These are phyloP conservation scores for Rallus crepitans DNA, from an alignment of 2,797 vertebrate species.

Conservation along the genomic window DNA sequence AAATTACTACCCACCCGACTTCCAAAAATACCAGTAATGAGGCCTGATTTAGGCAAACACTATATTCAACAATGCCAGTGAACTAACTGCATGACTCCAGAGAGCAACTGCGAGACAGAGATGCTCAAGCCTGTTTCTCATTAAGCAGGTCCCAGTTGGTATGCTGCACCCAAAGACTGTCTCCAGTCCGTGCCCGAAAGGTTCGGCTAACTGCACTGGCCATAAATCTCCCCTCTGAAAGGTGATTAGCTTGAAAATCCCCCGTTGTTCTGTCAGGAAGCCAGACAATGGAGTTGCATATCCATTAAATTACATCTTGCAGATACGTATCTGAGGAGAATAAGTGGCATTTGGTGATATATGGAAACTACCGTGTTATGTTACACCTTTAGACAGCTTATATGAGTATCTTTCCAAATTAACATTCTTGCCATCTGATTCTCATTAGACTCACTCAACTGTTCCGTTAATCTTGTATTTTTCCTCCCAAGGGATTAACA, in stretches of 20 bases:
- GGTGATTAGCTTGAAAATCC: constrained; percentile 47
- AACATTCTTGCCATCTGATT: constrained; percentile 56
- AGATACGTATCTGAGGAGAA: constrained; percentile 3
- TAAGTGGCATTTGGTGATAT: not conserved
- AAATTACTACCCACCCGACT: not conserved
- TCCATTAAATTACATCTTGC: constrained; percentile 7
- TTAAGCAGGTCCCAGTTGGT: not conserved
- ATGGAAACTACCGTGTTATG: not conserved
- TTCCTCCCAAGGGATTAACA: constrained; percentile 31
- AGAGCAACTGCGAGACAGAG: not conserved
- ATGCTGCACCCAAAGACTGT: not conserved
- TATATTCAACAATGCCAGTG: not conserved
- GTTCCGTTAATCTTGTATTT: constrained; percentile 40
- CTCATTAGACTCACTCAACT: constrained; percentile 50
- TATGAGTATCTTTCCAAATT: not conserved
- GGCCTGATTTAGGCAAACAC: not conserved
- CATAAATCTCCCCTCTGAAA: constrained; percentile 26
- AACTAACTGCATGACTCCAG: not conserved
- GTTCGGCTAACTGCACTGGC: not conserved
- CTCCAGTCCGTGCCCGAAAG: not conserved
- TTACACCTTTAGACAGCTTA: constrained; percentile 7
- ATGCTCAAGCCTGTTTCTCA: not conserved
- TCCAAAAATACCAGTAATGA: not conserved
- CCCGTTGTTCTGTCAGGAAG: constrained; percentile 12
- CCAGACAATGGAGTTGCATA: constrained; percentile 11